Evolutionary conservation across 2,888 invertebrate genomes (phyloP), one percentile per base, ranked within the genome.

Genomic region (Diarsia brunnea): DNA sequence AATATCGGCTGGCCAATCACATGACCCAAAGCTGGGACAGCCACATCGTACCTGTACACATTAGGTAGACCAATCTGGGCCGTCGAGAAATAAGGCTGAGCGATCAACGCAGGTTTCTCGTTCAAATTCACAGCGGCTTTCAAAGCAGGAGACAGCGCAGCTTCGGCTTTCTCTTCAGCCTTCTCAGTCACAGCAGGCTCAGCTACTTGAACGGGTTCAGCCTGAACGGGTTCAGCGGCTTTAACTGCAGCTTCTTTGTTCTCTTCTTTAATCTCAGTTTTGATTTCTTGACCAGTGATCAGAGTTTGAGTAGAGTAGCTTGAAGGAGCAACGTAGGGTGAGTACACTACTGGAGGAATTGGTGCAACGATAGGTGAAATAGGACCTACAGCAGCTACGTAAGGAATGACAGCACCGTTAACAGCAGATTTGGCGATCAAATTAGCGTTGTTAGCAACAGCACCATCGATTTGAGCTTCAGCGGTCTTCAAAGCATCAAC

Each of bases 401-500:
- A 81, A 31, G 83, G 67, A 38, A 84, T 43, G 0, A 78, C 78
- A 19, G 65, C 70, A 0, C 84, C 84, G 0, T 16, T 81, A 0
- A 92, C 79, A 55, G 90, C 88, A 7, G 89, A 85, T 64, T 93
- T 93, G 3, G 94, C 94, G 0, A 92, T 66, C 0, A 79, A 75
- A 1, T 88, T 90, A 12, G 94, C 91, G 10, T 89, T 90, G 82
- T 87, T 93, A 0, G 95, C 95, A 0, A 93, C 78, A 10, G 91
- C 89, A 0, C 94, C 96, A 12, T 95, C 95, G 2, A 94, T 70
- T 53, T 93, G 91, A 21, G 96, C 96, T 70, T 94, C 92, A 31
- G 94, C 94, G 0, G 94, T 93, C 76, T 94, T 93, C 3, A 93
- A 73, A 12, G 95, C 95, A 70, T 95, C 94, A 0, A 95, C 66